These are phyloP conservation scores for Neolamprologus hecqui DNA, from an alignment of 2,113 vertebrate species.

Conservation along the genomic window DNA sequence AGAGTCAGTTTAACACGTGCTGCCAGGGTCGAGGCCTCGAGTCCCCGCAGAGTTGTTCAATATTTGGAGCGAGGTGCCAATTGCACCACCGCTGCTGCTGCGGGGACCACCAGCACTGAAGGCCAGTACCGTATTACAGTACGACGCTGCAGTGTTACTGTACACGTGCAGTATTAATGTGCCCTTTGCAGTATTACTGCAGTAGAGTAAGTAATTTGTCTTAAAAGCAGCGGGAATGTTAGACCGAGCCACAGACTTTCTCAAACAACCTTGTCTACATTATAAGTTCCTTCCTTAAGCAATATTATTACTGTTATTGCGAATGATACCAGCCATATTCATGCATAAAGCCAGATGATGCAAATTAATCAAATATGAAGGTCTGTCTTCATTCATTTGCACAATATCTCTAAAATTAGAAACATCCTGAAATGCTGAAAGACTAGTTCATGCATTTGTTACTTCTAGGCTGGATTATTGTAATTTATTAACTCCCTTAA, in stretches of 20 bases:
- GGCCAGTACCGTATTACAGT: background rate
- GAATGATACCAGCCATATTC: background rate
- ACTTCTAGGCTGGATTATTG: background rate
- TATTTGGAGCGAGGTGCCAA: background rate
- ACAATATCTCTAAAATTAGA: background rate
- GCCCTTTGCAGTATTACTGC: background rate
- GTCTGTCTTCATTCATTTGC: background rate
- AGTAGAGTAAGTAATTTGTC: accelerated
- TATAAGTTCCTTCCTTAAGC: background rate
- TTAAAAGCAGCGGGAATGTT: background rate
- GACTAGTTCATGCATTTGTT: background rate
- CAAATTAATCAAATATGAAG: background rate
- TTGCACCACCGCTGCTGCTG: background rate
- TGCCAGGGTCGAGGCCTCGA: background rate
- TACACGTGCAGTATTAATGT: background rate
- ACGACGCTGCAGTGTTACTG: background rate
- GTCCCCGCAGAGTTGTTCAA: background rate
- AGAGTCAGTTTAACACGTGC: background rate
- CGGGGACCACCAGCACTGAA: background rate
- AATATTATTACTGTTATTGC: background rate
- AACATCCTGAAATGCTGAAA: background rate
- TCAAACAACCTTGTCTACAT: background rate
- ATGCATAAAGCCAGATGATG: background rate
- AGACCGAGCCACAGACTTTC: background rate
- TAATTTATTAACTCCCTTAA: background rate